Evolutionary conservation across 2,113 vertebrate genomes (phyloP), one percentile per base, ranked within the genome.

Genomic region (Physeter macrocephalus): DNA sequence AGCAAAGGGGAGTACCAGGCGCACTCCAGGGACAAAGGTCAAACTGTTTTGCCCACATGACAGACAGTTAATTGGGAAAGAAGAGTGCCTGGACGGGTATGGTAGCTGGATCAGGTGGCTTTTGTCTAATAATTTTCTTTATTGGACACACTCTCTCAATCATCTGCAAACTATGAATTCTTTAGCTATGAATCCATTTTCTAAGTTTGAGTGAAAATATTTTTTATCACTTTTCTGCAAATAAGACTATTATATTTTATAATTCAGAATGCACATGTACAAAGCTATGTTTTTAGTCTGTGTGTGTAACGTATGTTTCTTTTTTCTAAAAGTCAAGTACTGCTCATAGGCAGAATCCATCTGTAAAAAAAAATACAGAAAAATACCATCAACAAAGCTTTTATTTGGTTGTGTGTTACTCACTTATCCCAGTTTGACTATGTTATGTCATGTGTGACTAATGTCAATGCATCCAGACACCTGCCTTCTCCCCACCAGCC

Each of bases 361-460:
- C 64, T 92, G 46, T 80, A 43, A 27, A 29, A 59, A 23, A 52
- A 82, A 29, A 72, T 49, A 54, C 2, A 52, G 77, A 64, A 89
- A 66, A 39, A 62, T n/a, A 85, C 17, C 11, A 88, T 59, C 17
- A 52, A 12, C 6, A 20, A 62, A 61, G 11, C 72, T 95, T 85
- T 95, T 94, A 61, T 93, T 71, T 87, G 20, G 39, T 67, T 93
- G 21, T 77, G 23, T 87, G 83, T 83, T 88, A 59, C 17, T 69
- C 69, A 67, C 52, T 95, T 93, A 62, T 81, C 52, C 25, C 39
- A 77, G 39, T 72, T 93, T 95, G 54, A 80, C 54, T 87, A 21
- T n/a, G 31, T 4, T 64, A 61, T 87, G 20, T 64, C 31, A 78
- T 59, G n/a, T 88, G 67, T 57, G 71, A 88, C 67, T 93, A 57